Conservation (phyloP, 2,797 vertebrate species). For the Manis javanica region DNA sequence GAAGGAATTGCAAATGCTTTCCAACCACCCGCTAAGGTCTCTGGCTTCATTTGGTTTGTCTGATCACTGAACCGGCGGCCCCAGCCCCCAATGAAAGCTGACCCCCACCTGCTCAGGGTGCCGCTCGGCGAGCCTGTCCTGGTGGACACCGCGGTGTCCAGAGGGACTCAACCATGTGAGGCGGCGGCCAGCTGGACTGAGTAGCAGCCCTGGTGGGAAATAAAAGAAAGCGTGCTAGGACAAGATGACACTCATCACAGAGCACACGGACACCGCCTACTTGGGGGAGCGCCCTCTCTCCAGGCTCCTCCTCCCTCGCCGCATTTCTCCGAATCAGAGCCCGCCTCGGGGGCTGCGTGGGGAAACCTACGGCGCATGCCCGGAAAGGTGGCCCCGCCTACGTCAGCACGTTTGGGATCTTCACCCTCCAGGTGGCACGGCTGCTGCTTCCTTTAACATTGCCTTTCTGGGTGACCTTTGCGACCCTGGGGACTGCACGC, state of each 20-base stretch:
- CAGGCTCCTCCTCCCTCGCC: neutral
- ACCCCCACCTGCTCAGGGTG: fast-evolving
- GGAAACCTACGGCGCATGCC: neutral
- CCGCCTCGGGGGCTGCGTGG: fast-evolving
- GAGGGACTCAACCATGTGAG: fast-evolving
- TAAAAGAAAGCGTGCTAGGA: fast-evolving
- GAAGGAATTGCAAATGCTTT: neutral
- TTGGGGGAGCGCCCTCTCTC: neutral
- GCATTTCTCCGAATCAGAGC: fast-evolving
- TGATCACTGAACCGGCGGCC: too few species aligned
- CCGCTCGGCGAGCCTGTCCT: fast-evolving
- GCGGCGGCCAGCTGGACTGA: fast-evolving
- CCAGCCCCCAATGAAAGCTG: fast-evolving
- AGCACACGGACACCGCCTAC: neutral
- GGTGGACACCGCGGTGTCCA: fast-evolving
- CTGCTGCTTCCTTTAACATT: neutral
- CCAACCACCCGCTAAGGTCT: fast-evolving
- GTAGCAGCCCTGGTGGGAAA: fast-evolving
- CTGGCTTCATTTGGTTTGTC: neutral
- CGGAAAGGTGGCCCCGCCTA: neutral
- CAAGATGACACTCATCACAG: neutral
- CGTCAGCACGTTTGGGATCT: fast-evolving
- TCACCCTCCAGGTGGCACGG: fast-evolving
- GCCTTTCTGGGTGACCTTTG: neutral
- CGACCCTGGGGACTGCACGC: neutral